A percentile compares a stretch with the other conserved stretches of the same genome.
Conservation (phyloP, 1,140 invertebrate species). For the Colletes gigas region DNA sequence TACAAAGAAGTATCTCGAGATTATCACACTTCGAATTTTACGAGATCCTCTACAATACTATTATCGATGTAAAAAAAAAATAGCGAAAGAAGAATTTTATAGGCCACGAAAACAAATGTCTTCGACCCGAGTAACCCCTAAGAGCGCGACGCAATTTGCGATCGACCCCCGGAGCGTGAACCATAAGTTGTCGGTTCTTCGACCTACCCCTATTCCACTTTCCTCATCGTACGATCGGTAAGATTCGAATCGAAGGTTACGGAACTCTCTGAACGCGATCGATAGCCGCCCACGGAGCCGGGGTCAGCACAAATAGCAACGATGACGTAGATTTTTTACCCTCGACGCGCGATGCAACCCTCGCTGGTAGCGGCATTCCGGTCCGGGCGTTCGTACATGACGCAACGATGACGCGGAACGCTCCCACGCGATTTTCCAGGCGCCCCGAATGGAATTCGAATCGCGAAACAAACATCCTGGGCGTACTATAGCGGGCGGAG, state of each 20-base stretch:
- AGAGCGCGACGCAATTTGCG: no score
- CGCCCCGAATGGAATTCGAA: constrained; percentile 42
- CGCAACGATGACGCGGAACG: constrained; percentile 33
- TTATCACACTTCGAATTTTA: no score
- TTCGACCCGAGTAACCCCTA: no score
- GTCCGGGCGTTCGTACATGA: constrained; percentile 6
- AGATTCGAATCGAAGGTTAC: constrained; percentile 42
- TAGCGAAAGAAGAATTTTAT: no score
- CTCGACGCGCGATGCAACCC: constrained; percentile 7
- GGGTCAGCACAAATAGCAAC: constrained; percentile 44
- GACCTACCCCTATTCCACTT: no score
- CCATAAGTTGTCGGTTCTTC: no score
- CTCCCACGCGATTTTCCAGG: constrained; percentile 42
- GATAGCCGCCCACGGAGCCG: neutral
- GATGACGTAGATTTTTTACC: constrained; percentile 54
- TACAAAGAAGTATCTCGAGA: no score
- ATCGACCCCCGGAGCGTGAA: no score
- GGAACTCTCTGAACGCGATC: constrained; percentile 23
- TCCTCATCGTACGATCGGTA: constrained; percentile 9
- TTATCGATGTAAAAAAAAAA: no score
- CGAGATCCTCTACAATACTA: no score
- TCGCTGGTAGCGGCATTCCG: constrained; percentile 19
- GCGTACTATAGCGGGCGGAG: neutral
- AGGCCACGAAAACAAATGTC: no score
- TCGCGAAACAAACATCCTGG: constrained; percentile 53